Evolutionary conservation across 2,113 vertebrate species (phyloP).

Genomic region (Aramus guarauna): DNA sequence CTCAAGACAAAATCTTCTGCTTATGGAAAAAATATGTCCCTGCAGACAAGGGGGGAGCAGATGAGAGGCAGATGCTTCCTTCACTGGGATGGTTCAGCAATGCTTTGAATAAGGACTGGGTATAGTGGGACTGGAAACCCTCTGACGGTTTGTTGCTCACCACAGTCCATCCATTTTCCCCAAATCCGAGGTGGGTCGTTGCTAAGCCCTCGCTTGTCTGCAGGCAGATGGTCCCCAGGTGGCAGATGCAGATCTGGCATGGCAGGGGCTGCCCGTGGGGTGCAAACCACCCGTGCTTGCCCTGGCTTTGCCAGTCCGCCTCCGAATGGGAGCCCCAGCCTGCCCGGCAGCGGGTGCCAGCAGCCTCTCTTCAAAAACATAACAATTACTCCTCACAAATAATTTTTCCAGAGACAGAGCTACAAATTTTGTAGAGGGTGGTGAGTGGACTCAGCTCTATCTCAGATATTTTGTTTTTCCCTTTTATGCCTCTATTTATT

Average conservation of each 20-base stretch:
- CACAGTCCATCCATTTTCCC: neutral
- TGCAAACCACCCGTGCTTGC: neutral
- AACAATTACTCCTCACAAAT: neutral
- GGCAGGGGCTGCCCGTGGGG: neutral
- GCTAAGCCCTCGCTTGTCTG: neutral
- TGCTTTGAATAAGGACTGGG: neutral
- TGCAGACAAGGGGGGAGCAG: neutral
- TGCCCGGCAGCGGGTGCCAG: fast-evolving
- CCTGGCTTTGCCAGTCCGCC: neutral
- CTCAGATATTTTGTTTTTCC: neutral
- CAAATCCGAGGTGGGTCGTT: fast-evolving
- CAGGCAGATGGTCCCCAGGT: neutral
- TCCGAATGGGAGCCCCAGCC: neutral
- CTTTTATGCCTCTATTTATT: neutral
- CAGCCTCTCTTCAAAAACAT: neutral
- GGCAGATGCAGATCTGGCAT: neutral
- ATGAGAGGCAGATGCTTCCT: neutral
- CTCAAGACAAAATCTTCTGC: neutral
- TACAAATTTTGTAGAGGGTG: neutral
- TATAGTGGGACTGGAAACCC: neutral
- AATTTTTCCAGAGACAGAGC: neutral
- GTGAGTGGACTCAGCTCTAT: neutral
- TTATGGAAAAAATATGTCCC: neutral
- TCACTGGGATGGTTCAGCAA: neutral
- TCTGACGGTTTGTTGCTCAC: neutral